Base-by-base conservation (phyloP, 2,888 invertebrate species). In the Thecophora atra region DNA sequence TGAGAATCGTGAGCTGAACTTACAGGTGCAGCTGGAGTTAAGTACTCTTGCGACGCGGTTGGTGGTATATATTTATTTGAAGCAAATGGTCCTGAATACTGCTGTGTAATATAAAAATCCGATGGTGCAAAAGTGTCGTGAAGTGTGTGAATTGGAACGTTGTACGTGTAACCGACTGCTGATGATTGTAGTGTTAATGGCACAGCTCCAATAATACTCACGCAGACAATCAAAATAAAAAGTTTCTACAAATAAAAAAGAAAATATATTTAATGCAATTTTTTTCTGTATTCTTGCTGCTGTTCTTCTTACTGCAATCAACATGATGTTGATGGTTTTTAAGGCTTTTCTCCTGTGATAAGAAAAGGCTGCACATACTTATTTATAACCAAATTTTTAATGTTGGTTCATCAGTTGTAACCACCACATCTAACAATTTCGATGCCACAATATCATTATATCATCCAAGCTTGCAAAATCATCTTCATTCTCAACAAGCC, bases 151-250 rank as follows among this genome's bases (percentile, higher is more conserved):
- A 51, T 19, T 30, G 73, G 73, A 8, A 24, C 15, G 15, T 66
- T 44, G 37, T 73, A 73, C 0, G 60, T 37, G 54, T 73, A 73
- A 62, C 73, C 73, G 54, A 17, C 24, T 15, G 15, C 62, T n/a
- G 64, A 56, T n/a, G 60, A 37, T 26, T 72, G 54, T 19, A 70
- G 65, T 1, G 74, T 72, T 19, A 74, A 72, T 54, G 72, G 21
- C 8, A 7, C 74, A 15, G 70, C 70, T n/a, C 42, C 28, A 13
- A 66, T 58, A 30, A 28, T 65, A 56, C 54, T 62, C n/a, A 74
- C 30, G 37, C 63, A 58, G 47, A 72, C 37, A 21, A 47, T 47
- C 19, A 65, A 64, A 60, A 74, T 28, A 4, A 70, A 28, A 1
- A 72, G 19, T 63, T 70, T 73, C 73, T 73, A 67, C 44, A 15